Conservation (phyloP, 1,140 invertebrate species). For the Apocrypta bakeri region DNA sequence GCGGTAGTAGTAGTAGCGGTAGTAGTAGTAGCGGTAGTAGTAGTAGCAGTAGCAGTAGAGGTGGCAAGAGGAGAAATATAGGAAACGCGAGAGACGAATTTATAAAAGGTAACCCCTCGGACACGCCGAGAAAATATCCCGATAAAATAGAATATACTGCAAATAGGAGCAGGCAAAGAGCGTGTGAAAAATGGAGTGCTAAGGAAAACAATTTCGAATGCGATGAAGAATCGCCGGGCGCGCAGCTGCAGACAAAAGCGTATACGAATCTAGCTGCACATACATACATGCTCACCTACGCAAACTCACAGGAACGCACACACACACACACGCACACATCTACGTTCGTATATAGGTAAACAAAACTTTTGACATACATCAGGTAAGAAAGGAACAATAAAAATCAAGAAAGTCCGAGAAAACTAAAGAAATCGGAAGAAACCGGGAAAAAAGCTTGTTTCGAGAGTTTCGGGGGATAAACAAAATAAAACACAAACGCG, state of each 20-base stretch:
- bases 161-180: neutral
- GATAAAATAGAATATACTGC: slow-evolving; percentile 35
- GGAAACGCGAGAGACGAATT: neutral
- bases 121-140: neutral
- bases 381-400: neutral
- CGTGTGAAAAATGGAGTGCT: slow-evolving; percentile 21
- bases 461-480: neutral
- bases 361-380: neutral
- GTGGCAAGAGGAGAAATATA: neutral
- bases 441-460: neutral
- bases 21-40: no score
- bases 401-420: neutral
- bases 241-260: neutral
- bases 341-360: neutral
- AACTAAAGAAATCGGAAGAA: neutral
- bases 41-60: no score
- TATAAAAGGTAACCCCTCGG: neutral
- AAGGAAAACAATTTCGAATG: slow-evolving; percentile 13
- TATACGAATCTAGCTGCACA: no score
- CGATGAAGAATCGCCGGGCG: neutral
- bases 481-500: neutral
- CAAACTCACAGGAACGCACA: no score
- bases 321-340: no score
- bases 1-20: no score
- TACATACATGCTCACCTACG: no score